These are phyloP conservation scores for Idaea dimidiata DNA, from an alignment of 2,888 invertebrate species.

Conservation along the genomic window DNA sequence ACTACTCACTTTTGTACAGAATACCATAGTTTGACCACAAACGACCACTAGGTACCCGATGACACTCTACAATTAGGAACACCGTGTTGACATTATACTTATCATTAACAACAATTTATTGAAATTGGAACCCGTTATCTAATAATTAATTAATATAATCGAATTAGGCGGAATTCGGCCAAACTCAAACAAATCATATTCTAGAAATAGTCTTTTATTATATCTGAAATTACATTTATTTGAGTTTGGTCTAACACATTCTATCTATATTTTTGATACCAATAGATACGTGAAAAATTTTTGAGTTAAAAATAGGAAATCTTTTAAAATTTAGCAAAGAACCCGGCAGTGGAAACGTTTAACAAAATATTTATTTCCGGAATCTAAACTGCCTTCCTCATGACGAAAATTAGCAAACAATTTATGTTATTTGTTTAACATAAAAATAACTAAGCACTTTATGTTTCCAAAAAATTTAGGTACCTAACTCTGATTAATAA, in stretches of 20 bases:
- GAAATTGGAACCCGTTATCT: not conserved
- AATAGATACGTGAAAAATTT: not conserved
- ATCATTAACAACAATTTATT: not conserved
- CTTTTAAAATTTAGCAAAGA: not conserved
- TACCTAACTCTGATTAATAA: not conserved
- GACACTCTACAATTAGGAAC: not conserved
- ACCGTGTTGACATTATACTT: not conserved
- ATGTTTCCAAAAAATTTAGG: not conserved
- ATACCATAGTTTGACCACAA: not conserved
- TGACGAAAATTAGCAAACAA: not conserved
- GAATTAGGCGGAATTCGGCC: not conserved
- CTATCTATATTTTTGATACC: no score
- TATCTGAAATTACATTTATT: no score
- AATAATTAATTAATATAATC: not conserved
- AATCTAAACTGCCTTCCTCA: not conserved
- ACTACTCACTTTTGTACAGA: not conserved
- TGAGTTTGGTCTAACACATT: no score
- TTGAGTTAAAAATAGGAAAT: not conserved
- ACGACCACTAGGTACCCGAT: not conserved
- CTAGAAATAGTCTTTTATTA: no score
- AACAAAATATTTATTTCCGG: slow-evolving; percentile 1
- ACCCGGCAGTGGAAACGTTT: not conserved
- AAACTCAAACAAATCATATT: no score
- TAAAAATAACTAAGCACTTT: not conserved
- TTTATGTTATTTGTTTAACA: not conserved